Base-by-base conservation (phyloP, 2,113 vertebrate species). In the Labrus mixtus region DNA sequence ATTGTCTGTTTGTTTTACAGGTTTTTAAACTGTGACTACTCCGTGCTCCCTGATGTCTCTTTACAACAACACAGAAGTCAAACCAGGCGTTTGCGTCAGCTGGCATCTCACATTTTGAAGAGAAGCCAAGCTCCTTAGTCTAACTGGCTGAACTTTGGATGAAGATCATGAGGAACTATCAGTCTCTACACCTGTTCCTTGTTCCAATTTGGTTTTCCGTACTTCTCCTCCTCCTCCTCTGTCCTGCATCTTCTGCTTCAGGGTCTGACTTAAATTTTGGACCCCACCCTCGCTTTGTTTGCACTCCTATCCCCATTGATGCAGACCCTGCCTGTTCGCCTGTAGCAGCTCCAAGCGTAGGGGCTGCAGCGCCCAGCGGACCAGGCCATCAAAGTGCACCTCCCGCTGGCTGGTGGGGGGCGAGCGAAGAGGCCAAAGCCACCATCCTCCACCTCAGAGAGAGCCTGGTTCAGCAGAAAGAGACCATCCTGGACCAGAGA, bases 401-500 rank as follows among this genome's bases (percentile, higher is more conserved):
- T 65, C 90, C 86, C 9, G 76, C 84, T 39, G 85, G 93, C 45
- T 94, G 92, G 93, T 92, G 91, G 82, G 94, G 93, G 19, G 89
- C 92, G n/a, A 92, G 93, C 1, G 95, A 95, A 13, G 95, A 96
- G 69, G 93, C 95, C 63, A 95, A 95, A 78, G 83, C 92, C 50
- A 95, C 93, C 43, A 95, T 96, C 79, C 85, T 96, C 41, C 93
- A 95, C 79, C 91, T 96, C 10, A 92, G 94, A 50, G 95, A 96
- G 87, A 95, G 92, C 64, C 87, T 96, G 1, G 91, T 96, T 11
- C 94, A 93, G 43, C 95, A 96, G 90, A 95, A 94, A 20, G 95
- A 96, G 88, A 95, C 93, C 55, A 95, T 96, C 63, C 78, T 96
- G 79, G 94, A 96, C 77, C 95, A 95, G 87, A 90, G 95, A 63